Percentiles rank a stretch among this genome's conserved stretches.
Evolutionary conservation across 2,888 invertebrate species (phyloP).

Genomic region (Fragum sueziense): DNA sequence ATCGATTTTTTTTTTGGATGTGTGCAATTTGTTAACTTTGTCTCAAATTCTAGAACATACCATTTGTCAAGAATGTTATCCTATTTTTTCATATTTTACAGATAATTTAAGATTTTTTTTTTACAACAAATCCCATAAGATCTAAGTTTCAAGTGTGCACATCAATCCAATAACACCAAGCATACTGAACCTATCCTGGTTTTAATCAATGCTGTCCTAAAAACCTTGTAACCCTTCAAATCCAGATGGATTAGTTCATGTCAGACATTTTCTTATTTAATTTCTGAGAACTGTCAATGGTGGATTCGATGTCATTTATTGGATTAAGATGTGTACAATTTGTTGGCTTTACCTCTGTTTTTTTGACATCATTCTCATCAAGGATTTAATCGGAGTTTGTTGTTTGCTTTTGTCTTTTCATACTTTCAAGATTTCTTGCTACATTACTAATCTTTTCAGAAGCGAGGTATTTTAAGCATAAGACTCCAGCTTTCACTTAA

Average conservation of each 20-base stretch:
- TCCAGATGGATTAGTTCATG: conserved; percentile 10
- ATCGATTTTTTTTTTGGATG: too few species aligned
- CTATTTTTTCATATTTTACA: too few species aligned
- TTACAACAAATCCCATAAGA: too few species aligned
- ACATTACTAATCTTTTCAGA: too few species aligned
- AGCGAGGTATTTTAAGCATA: too few species aligned
- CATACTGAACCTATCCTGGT: too few species aligned
- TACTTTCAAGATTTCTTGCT: too few species aligned
- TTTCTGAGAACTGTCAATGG: not conserved
- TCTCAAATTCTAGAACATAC: not conserved
- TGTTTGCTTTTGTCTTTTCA: not conserved
- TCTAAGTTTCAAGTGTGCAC: too few species aligned
- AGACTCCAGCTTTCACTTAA: too few species aligned
- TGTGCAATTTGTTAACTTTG: conserved; percentile 2
- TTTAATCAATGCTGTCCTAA: too few species aligned
- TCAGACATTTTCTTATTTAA: conserved; percentile 10
- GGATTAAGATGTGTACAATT: conserved; percentile 5
- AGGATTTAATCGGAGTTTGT: not conserved
- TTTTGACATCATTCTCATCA: not conserved
- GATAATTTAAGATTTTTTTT: too few species aligned
- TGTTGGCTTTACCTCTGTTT: not conserved
- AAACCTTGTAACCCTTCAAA: not conserved
- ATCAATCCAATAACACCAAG: too few species aligned
- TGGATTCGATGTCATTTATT: not conserved
- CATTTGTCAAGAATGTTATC: not conserved